Base-by-base conservation (phyloP, 2,888 invertebrate genomes). In the Callimorpha dominula region DNA sequence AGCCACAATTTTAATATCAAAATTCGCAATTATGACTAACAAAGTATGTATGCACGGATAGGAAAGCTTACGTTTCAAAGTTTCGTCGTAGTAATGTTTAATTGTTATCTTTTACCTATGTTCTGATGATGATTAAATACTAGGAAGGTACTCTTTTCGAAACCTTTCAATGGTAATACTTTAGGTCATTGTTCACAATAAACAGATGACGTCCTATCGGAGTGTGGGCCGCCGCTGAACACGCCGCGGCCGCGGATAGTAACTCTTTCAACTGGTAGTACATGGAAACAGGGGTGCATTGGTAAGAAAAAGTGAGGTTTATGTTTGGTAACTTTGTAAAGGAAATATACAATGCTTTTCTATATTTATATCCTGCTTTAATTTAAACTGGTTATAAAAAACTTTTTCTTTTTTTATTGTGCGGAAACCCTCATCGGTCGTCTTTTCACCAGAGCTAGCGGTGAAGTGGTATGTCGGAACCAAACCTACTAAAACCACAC, bases 151-250 rank as follows among this genome's bases (percentile, higher is more conserved):
- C 65, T 72, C 63, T 31, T 11, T 31, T 70, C 73, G 73, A 77
- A 50, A 80, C 50, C 81, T 78, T 85, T 82, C 71, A 83, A 83
- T 68, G 4, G 15, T 70, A 63, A 72, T 20, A 15, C 54, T 80
- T 76, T 82, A 82, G 71, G 72, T 82, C 82, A 69, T 77, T 86
- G 90, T 87, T 88, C 87, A 85, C 90, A 93, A 94, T 93, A 93
- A 93, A 93, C 93, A 94, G 95, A 94, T 94, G 94, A 94, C 87
- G 87, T 89, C 85, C 89, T 93, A 93, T 93, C 92, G 80, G 88
- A 91, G 95, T 93, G 94, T 94, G 94, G 95, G 95, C 91, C 88
- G 94, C 87, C 86, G 87, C 80, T 88, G 91, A 91, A 94, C 94
- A 95, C 88, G 93, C 88, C 88, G 86, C 90, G 82, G 85, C 86